These are phyloP conservation scores for Nephrotoma guestfalica DNA, from an alignment of 2,888 invertebrate species.

Conservation along the genomic window DNA sequence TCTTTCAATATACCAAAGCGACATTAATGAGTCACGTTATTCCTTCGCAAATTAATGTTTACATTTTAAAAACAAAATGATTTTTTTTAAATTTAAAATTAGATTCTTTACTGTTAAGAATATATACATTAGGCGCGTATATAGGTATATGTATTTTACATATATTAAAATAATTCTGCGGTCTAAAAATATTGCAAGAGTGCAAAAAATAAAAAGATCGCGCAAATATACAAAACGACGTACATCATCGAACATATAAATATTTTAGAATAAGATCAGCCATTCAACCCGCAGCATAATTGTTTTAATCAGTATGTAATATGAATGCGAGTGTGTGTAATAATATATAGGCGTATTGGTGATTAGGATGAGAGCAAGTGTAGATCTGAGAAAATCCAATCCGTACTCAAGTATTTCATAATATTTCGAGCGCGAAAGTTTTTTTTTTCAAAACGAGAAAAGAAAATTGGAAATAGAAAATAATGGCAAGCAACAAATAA, in stretches of 20 bases:
- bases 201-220: not conserved
- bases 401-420: not conserved
- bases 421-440: not conserved
- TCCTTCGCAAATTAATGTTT: not conserved
- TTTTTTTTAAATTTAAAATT: not conserved
- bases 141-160: not conserved
- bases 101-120: not conserved
- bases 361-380: not conserved
- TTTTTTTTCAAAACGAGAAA: not conserved
- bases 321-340: not conserved
- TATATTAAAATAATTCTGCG: not conserved
- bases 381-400: not conserved
- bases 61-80: not conserved
- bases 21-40: not conserved
- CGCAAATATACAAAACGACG: not conserved
- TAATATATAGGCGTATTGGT: not conserved
- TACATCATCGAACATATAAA: not conserved
- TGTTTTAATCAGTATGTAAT: not conserved
- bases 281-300: not conserved
- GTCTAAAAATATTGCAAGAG: not conserved
- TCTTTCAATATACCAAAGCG: not conserved
- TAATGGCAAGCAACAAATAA: not conserved
- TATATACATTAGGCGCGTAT: not conserved
- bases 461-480: not conserved
- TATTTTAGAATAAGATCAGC: not conserved